Conservation (phyloP, 2,888 invertebrate genomes). For the Geotrupes spiniger region DNA sequence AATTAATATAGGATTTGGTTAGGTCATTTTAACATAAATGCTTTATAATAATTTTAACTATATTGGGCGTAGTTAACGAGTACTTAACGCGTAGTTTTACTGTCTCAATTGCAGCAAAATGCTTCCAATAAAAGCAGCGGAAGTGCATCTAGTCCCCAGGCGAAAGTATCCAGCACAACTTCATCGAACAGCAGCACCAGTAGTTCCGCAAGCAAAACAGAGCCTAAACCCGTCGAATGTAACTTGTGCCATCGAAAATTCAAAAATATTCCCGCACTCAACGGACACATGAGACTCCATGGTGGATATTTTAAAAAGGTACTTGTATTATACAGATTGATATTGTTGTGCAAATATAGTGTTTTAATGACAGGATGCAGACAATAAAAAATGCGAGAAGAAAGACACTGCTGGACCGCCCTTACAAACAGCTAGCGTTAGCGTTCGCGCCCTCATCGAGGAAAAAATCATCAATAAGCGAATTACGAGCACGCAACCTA, state of each 20-base stretch:
- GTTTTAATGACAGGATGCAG: no score
- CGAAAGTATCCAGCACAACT: conserved; percentile 45
- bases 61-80: no score
- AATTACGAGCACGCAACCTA: conserved; percentile 54
- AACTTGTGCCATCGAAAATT: conserved; percentile 93
- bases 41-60: no score
- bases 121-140: conserved; percentile 37
- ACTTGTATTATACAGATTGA: conserved; percentile 30
- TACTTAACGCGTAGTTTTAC: no score
- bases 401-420: conserved; percentile 81
- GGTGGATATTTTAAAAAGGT: conserved; percentile 97
- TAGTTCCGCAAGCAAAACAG: conserved; percentile 52
- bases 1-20: no score
- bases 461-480: conserved; percentile 91
- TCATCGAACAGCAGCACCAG: conserved; percentile 42
- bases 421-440: conserved; percentile 88
- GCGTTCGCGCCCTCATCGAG: conserved; percentile 85
- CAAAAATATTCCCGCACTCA: conserved; percentile 96
- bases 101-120: conserved; percentile 41
- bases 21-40: no score
- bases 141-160: conserved; percentile 42
- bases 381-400: conserved; percentile 81
- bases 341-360: conserved; percentile 28
- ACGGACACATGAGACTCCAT: conserved; percentile 97
- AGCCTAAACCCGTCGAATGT: conserved; percentile 88